Evolutionary conservation across 2,113 vertebrate species (phyloP).

Genomic region (Egretta garzetta): DNA sequence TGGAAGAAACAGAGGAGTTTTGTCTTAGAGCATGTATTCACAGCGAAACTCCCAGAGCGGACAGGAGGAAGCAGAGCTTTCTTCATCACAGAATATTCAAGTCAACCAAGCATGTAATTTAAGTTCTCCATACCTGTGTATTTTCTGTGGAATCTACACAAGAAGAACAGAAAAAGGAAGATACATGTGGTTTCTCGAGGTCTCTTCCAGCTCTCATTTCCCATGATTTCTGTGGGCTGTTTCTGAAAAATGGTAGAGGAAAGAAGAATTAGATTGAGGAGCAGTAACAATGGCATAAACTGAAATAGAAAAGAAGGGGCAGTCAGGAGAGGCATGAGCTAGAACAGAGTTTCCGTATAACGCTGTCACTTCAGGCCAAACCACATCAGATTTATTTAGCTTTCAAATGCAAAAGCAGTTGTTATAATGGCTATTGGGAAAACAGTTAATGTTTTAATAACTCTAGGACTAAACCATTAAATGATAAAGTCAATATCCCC

Average conservation of each 20-base stretch:
- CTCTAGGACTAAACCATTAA: background rate
- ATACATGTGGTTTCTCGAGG: accelerated
- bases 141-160: background rate
- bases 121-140: background rate
- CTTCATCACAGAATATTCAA: background rate
- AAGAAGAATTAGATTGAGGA: background rate
- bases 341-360: background rate
- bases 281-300: background rate
- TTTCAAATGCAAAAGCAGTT: background rate
- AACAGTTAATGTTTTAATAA: constrained; percentile 27
- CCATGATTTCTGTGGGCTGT: background rate
- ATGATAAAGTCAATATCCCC: background rate
- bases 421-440: background rate
- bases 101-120: background rate
- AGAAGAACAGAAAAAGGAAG: background rate
- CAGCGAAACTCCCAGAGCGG: background rate
- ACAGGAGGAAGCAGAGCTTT: background rate
- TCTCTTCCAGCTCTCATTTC: background rate
- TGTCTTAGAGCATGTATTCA: background rate
- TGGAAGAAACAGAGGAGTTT: background rate
- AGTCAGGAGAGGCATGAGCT: background rate
- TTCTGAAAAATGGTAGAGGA: background rate
- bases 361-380: background rate
- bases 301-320: background rate
- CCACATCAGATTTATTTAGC: background rate